phyloP scores from a whole-genome alignment of 2,113 vertebrate genomes.

The Cervus canadensis region DNA sequence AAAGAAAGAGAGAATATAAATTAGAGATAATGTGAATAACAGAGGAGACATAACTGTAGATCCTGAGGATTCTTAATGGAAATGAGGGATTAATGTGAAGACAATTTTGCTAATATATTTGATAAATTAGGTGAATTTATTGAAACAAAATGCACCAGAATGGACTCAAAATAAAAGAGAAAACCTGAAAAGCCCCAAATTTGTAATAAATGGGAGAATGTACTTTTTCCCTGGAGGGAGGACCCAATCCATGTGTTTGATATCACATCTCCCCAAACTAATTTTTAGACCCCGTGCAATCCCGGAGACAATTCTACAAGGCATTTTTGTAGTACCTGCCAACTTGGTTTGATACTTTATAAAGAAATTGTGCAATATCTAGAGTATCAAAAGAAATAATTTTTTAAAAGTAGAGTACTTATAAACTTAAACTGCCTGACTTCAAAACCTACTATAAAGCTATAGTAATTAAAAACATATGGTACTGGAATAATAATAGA shows the following conservation, averaged over 20 bases:
- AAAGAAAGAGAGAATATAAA: neutral
- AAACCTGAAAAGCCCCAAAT: neutral
- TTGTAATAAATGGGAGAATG: neutral
- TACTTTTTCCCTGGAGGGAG: rapidly evolving
- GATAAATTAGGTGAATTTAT: neutral
- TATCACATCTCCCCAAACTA: rapidly evolving
- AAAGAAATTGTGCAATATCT: neutral
- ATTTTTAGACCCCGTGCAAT: neutral
- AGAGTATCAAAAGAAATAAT: neutral
- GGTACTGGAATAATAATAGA: rapidly evolving
- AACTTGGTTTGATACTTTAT: neutral
- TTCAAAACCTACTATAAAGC: neutral
- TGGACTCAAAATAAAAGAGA: neutral
- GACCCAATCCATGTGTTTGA: rapidly evolving
- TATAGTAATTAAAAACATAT: rapidly evolving
- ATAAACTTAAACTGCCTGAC: neutral
- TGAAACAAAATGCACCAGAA: neutral
- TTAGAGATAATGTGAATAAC: rapidly evolving
- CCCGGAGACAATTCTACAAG: neutral
- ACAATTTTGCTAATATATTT: rapidly evolving
- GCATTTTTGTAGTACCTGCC: neutral
- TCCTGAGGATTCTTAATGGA: neutral
- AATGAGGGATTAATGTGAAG: rapidly evolving
- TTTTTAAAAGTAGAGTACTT: neutral
- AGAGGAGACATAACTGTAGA: neutral